Evolutionary conservation across 2,888 invertebrate genomes (phyloP), one percentile per base, ranked within the genome.

Genomic region (Epicampocera succincta): DNA sequence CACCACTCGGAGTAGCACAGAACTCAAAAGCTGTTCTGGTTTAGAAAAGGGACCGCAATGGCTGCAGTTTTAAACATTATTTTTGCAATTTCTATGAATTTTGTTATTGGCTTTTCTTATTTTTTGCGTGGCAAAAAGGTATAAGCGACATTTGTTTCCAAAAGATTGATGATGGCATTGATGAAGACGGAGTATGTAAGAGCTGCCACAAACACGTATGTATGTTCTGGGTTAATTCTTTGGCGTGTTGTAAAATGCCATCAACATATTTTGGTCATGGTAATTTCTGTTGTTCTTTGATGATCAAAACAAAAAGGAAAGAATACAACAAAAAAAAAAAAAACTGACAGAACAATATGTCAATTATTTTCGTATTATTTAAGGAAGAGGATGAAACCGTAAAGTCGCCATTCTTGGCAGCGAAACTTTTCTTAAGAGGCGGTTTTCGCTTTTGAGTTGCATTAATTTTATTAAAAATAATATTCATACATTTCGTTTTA

Each of bases 91-190:
- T 56, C 25, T 56, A 56, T 33, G n/a, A 6, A 48, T 46, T 8
- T 8, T 4, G 12, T 42, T 9, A 11, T 48, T 56, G 9, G 17
- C 48, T 48, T 38, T 29, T 29, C 11, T 65, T 19, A 61, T 61
- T 17, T 17, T 38, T 58, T 38, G 33, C 25, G 4, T 2, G 2
- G 3, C 12, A 40, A 42, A 66, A 76, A 77, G 61, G 68, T 77
- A 48, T 44, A 44, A 46, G 73, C 68, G 52, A 73, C 80, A 80
- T 66, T 76, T 80, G 80, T 68, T 76, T 61, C 33, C 56, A 69
- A 65, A 74, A 77, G 81, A 81, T 81, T 81, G 81, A 81, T 81
- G 81, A 81, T 77, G 81, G 81, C 81, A 77, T 74, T 81, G 77
- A 81, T 77, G 81, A 81, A 81, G 81, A 81, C 73, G 77, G 73